Conservation (phyloP, 2,113 vertebrate species). For the Azemiops feae region DNA sequence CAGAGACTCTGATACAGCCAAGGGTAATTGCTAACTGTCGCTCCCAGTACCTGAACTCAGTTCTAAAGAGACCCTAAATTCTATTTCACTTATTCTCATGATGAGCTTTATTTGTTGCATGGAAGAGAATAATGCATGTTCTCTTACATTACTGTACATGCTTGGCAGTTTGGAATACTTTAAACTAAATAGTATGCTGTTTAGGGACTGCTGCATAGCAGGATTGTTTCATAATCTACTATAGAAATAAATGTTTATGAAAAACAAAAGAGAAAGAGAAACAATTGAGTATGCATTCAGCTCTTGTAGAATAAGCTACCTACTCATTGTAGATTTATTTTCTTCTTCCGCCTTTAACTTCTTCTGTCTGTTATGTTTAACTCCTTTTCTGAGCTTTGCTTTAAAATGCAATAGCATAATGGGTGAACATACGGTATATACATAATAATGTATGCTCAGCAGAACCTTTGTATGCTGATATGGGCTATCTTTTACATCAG, state of each 20-base stretch:
- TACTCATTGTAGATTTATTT: neutral
- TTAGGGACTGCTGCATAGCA: neutral
- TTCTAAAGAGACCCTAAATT: neutral
- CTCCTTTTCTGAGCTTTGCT: neutral
- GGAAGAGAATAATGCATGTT: neutral
- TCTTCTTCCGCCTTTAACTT: neutral
- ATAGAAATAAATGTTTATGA: neutral
- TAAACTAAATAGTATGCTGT: neutral
- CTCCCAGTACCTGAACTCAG: neutral
- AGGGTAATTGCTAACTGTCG: neutral
- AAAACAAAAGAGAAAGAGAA: neutral
- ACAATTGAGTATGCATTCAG: neutral
- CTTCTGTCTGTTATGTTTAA: neutral
- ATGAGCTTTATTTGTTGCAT: neutral
- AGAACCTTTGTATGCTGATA: neutral
- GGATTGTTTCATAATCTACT: neutral
- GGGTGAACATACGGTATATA: neutral
- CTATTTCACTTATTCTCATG: neutral
- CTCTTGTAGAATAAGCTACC: neutral
- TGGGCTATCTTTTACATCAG: neutral
- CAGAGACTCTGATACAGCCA: neutral
- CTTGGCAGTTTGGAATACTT: neutral
- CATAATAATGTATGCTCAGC: neutral
- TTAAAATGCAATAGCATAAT: neutral
- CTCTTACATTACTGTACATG: neutral